Base-by-base conservation (phyloP, 30 jellyfish, hydroid and myxozoan genomes). In the Cassiopea andromeda region DNA sequence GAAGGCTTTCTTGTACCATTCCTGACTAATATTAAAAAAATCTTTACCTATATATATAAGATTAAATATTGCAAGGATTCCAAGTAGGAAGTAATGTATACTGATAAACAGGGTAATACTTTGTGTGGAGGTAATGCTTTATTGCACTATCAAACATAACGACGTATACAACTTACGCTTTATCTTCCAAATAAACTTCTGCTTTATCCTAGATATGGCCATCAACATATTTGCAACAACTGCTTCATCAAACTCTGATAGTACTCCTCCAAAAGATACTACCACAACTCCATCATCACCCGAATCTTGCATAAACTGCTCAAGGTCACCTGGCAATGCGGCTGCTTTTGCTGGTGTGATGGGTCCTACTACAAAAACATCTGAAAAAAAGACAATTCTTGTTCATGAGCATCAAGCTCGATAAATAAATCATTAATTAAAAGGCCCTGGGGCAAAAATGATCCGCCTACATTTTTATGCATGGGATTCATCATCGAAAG, bases 271-370 rank as follows among this genome's bases (percentile, higher is more conserved):
- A 74, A 89, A 89, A 1, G 96, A 54, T 54, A 89, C 18, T 7
- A 89, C 15, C 12, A 89, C 78, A 46, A 89, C 91, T n/a, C 96
- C 96, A 45, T 89, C 48, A 18, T 89, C 96, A 18, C 96, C 96
- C 19, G 96, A 80, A 59, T 75, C 76, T 59, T 89, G 88, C 91
- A 89, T 89, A 69, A 89, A 61, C 13, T 79, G 45, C 50, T 89
- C 96, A 43, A 89, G 82, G 12, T 73, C 78, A 10, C 9, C 46
- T 44, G 96, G 84, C 46, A 89, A 46, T 10, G 44, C 44, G 3
- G 44, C 50, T 8, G 85, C 82, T 6, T 86, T 87, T 47, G 69
- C 38, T 18, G 77, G 69, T 79, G 44, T 44, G 43, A 80, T 43
- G 6, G 89, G 89, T 54, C 89, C 89, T 57, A 80, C 80, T 2